Evolutionary conservation across 2,888 invertebrate genomes (phyloP).

Genomic region (Cynaeus angustus): DNA sequence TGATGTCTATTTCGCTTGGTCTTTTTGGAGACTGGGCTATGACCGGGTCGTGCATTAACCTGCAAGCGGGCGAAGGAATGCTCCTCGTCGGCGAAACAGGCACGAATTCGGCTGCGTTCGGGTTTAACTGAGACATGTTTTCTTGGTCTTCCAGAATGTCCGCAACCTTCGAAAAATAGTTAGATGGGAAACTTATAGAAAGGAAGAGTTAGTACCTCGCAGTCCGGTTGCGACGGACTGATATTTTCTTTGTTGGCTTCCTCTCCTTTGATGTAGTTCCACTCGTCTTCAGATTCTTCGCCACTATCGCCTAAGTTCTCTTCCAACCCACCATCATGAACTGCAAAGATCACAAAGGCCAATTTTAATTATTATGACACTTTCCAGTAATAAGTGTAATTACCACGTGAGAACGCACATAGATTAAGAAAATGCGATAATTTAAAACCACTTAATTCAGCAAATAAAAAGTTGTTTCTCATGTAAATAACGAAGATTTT

Average conservation of each 20-base stretch:
- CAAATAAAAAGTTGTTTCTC: slow-evolving; percentile 11
- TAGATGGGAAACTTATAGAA: background rate
- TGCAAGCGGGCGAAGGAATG: slow-evolving; percentile 71
- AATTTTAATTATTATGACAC: background rate
- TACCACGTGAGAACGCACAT: slow-evolving; percentile 22
- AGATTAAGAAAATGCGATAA: background rate
- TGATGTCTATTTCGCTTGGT: slow-evolving; percentile 76
- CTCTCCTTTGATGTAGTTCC: slow-evolving; percentile 86
- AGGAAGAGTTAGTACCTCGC: slow-evolving; percentile 55
- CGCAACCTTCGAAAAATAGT: slow-evolving; percentile 60
- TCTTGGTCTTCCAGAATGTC: slow-evolving; percentile 72
- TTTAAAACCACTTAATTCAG: slow-evolving; percentile 16
- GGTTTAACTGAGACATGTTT: slow-evolving; percentile 86
- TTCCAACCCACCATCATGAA: slow-evolving; percentile 73
- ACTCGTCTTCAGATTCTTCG: slow-evolving; percentile 90
- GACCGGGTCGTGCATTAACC: slow-evolving; percentile 69
- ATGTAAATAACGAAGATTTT: slow-evolving; percentile 14
- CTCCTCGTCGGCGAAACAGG: slow-evolving; percentile 78
- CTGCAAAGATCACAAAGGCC: slow-evolving; percentile 65
- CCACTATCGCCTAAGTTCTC: slow-evolving; percentile 86
- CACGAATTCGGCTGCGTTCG: slow-evolving; percentile 90
- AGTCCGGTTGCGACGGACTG: slow-evolving; percentile 72
- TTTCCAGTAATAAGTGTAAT: background rate
- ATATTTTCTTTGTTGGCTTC: slow-evolving; percentile 77
- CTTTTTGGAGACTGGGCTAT: slow-evolving; percentile 84